These are phyloP conservation scores for Spinus pinus DNA, from an alignment of 2,797 vertebrate species.

Conservation along the genomic window DNA sequence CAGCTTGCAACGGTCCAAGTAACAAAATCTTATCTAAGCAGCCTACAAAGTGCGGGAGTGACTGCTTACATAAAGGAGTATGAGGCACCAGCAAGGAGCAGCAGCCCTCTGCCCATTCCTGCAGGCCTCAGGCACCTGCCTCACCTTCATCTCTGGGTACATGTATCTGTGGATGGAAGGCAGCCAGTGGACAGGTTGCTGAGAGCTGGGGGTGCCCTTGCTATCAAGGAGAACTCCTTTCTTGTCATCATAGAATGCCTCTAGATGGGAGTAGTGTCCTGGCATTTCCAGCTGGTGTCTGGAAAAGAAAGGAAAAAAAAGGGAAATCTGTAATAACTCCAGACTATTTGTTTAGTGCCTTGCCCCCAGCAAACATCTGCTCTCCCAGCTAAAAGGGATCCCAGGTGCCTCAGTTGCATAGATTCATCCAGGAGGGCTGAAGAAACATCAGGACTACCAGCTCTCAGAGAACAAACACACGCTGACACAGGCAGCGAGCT, in stretches of 20 bases:
- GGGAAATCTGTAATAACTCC: background rate
- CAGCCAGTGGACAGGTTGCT: slow-evolving; percentile 84
- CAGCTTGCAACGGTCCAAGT: background rate
- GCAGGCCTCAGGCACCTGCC: background rate
- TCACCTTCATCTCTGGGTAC: slow-evolving; percentile 99
- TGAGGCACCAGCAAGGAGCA: background rate
- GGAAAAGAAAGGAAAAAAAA: slow-evolving; percentile 12
- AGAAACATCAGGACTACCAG: background rate
- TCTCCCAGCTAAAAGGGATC: background rate
- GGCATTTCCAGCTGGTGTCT: slow-evolving; percentile 96
- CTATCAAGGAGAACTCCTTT: slow-evolving; percentile 88
- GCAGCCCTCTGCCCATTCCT: background rate
- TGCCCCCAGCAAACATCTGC: background rate
- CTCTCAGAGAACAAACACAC: background rate
- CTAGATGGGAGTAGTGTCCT: slow-evolving; percentile 94
- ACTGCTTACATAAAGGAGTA: background rate
- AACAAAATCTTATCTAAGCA: slow-evolving; percentile 2
- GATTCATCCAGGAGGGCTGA: background rate
- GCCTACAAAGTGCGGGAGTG: background rate
- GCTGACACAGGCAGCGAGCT: background rate
- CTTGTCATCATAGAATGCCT: slow-evolving; percentile 98
- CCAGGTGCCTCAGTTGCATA: background rate
- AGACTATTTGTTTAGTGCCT: background rate
- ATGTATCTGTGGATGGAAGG: slow-evolving; percentile 92
- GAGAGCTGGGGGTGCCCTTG: slow-evolving; percentile 79